These are phyloP conservation scores for Melanerpes formicivorus DNA, from an alignment of 2,113 vertebrate genomes.

Conservation along the genomic window DNA sequence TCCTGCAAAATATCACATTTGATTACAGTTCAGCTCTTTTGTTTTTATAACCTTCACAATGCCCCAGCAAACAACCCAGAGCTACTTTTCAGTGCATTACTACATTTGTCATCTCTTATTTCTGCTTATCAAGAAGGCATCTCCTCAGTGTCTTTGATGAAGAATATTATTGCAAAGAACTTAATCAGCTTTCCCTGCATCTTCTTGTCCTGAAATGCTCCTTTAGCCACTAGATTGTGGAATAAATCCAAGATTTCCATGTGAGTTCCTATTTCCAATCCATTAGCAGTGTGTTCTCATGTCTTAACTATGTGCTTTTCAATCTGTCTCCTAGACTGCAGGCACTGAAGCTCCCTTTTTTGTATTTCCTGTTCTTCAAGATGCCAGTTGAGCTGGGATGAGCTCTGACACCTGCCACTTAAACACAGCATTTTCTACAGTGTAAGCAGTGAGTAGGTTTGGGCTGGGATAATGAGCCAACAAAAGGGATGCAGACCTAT, in stretches of 20 bases:
- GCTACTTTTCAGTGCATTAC: neutral
- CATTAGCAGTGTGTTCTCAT: neutral
- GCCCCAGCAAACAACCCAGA: neutral
- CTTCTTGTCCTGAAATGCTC: neutral
- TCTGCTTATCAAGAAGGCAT: neutral
- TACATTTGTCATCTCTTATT: neutral
- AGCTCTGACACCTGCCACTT: neutral
- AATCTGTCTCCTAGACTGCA: neutral
- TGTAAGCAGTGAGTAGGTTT: neutral
- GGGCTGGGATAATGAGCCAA: neutral
- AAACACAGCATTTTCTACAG: neutral
- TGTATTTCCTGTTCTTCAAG: neutral
- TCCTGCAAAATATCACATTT: neutral
- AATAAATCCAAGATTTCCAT: neutral
- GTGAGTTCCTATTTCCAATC: neutral
- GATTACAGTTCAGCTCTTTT: neutral
- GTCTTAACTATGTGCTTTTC: neutral
- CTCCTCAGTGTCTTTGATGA: neutral
- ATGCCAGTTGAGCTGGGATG: neutral
- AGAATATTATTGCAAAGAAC: neutral
- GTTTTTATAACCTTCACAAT: neutral
- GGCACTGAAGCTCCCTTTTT: neutral
- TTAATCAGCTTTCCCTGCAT: neutral
- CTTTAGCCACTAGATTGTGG: neutral
- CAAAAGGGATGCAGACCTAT: neutral